These are phyloP conservation scores for Tachuris rubrigastra DNA, from an alignment of 2,113 vertebrate genomes.

Conservation along the genomic window DNA sequence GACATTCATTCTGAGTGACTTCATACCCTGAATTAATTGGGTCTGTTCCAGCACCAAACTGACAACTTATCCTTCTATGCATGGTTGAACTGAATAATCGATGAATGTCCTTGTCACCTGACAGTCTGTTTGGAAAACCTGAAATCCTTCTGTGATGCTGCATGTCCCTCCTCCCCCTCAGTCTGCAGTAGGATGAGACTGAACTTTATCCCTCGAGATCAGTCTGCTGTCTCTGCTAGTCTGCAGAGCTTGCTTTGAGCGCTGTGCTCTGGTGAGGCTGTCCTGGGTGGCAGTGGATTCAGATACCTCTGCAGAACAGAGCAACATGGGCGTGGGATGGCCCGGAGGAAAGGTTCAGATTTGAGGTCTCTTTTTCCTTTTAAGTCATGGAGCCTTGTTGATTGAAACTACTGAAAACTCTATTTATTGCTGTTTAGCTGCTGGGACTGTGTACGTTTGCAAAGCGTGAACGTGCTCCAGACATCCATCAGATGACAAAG, in stretches of 20 bases:
- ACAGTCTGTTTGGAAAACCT: neutral
- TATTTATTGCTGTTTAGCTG: neutral
- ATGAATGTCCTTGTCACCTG: neutral
- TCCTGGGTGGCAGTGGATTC: fast-evolving
- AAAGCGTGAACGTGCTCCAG: neutral
- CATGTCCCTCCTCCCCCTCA: neutral
- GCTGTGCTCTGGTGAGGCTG: neutral
- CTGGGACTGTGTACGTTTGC: fast-evolving
- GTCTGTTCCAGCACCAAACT: neutral
- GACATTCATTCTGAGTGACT: neutral
- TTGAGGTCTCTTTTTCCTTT: neutral
- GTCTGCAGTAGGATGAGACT: neutral
- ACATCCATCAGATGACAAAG: neutral
- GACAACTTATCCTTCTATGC: neutral
- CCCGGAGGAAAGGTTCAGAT: neutral
- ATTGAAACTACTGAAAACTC: neutral
- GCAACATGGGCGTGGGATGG: fast-evolving
- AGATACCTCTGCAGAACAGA: fast-evolving
- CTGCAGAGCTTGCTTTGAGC: neutral
- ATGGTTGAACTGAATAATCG: neutral
- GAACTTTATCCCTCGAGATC: neutral
- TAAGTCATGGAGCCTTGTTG: neutral
- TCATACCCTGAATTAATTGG: neutral
- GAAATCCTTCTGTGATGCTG: neutral
- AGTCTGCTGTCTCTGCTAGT: neutral